These are phyloP conservation scores for Lacerta agilis DNA, from an alignment of 2,797 vertebrate species.

Conservation along the genomic window DNA sequence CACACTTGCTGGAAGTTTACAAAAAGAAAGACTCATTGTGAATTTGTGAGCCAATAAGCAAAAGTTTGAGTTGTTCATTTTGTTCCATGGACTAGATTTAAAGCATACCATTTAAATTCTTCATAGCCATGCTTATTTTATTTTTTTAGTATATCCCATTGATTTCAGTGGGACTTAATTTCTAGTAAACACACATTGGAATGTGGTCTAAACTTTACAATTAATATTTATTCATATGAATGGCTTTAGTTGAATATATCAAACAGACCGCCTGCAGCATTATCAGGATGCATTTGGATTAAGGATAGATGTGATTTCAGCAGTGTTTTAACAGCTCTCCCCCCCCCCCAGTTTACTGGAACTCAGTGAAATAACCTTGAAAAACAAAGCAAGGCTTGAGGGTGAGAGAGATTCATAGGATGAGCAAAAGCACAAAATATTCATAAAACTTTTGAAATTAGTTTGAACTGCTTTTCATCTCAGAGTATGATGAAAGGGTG, in stretches of 20 bases:
- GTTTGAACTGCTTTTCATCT: background rate
- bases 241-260: background rate
- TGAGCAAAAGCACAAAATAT: background rate
- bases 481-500: background rate
- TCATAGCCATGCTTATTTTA: background rate
- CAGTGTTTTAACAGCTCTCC: background rate
- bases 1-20: background rate
- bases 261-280: background rate
- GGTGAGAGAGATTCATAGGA: background rate
- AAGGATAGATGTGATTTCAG: background rate
- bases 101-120: background rate
- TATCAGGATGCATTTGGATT: background rate
- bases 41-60: background rate
- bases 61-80: background rate
- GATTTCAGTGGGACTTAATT: background rate
- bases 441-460: constrained; percentile 4
- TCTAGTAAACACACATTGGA: background rate
- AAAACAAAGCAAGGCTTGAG: background rate
- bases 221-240: background rate
- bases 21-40: background rate
- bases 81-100: background rate
- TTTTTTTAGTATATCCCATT: background rate
- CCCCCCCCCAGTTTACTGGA: background rate
- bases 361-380: background rate
- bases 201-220: background rate